These are phyloP conservation scores for human (Homo sapiens) DNA, from an alignment of 2,113 vertebrate species.

Conservation along the genomic window DNA sequence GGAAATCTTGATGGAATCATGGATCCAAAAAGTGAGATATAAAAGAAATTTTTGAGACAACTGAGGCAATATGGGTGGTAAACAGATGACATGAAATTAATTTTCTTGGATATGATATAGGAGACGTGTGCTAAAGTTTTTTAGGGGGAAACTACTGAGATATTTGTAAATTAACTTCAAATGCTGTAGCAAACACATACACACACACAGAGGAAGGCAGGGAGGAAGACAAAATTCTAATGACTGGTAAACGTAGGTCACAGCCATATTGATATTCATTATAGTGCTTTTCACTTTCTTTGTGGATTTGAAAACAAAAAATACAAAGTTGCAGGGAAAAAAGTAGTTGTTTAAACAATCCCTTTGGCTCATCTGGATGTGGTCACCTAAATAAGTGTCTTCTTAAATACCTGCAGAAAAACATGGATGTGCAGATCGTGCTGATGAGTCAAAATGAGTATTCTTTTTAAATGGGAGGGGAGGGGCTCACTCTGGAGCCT, in stretches of 20 bases:
- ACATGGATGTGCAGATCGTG: neutral
- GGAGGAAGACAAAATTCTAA: neutral
- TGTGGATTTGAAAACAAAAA: neutral
- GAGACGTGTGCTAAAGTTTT: neutral
- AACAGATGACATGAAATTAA: neutral
- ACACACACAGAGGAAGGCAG: neutral
- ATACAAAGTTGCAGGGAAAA: neutral
- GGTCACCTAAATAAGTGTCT: neutral
- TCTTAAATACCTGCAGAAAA: neutral
- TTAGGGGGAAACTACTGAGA: neutral
- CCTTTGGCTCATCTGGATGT: neutral
- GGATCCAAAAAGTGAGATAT: neutral
- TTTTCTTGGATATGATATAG: neutral
- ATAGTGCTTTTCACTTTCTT: neutral
- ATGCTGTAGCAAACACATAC: neutral
- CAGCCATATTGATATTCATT: neutral
- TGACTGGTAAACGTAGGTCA: neutral
- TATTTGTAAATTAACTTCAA: neutral
- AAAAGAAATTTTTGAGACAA: neutral
- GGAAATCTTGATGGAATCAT: neutral
- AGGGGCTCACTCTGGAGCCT: neutral
- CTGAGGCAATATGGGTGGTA: neutral
- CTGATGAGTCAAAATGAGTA: neutral
- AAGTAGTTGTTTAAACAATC: neutral
- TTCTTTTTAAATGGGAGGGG: neutral